Evolutionary conservation across 2,113 vertebrate species (phyloP).

Genomic region (Tylochromis polylepis): DNA sequence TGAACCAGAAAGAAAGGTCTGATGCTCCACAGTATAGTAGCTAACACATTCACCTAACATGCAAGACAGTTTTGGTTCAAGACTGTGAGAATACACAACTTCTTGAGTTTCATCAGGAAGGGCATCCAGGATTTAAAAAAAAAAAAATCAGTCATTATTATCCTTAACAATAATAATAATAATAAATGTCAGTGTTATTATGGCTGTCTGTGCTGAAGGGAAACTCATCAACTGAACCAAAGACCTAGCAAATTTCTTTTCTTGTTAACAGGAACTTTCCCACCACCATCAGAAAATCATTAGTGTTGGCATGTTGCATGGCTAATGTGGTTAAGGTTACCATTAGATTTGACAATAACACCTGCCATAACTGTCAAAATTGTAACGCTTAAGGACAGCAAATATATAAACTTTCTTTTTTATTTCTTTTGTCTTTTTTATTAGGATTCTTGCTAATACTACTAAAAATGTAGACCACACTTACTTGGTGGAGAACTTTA

Average conservation of each 20-base stretch:
- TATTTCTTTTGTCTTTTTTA: too few species aligned
- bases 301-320: too few species aligned
- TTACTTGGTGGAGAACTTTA: not conserved
- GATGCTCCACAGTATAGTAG: not conserved
- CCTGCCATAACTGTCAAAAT: not conserved
- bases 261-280: not conserved
- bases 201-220: not conserved
- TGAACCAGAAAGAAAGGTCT: not conserved
- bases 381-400: not conserved
- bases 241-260: not conserved
- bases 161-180: too few species aligned
- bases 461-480: not conserved
- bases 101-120: not conserved
- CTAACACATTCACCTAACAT: not conserved
- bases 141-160: too few species aligned
- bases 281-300: not conserved
- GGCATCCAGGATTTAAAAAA: not conserved
- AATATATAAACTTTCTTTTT: not conserved
- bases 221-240: not conserved
- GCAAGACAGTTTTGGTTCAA: not conserved
- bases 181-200: not conserved
- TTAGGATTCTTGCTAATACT: not conserved
- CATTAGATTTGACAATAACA: not conserved
- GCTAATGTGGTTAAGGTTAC: not conserved
- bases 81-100: not conserved